Evolutionary conservation across 2,113 vertebrate genomes (phyloP).

Genomic region (Syngnathus floridae): DNA sequence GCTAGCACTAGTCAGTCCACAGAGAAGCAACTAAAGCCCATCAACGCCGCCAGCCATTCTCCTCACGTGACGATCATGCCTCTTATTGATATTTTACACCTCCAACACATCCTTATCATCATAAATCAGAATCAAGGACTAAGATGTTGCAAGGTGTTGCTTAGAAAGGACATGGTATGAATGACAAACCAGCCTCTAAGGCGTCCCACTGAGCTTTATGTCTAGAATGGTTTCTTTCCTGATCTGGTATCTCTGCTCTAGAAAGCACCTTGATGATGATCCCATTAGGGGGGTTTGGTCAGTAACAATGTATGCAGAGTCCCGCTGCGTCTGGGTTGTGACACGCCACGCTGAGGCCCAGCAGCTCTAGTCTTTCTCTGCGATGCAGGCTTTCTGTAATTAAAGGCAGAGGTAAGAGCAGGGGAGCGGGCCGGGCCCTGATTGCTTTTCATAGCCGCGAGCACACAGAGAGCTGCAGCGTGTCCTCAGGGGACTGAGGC

Average conservation of each 20-base stretch:
- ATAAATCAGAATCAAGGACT: background rate
- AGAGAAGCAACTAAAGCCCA: conserved; percentile 32
- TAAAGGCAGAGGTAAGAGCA: conserved; percentile 74
- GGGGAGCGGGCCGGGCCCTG: conserved; percentile 65
- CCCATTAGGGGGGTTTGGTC: conserved; percentile 17
- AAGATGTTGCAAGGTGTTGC: background rate
- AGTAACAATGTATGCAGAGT: conserved; percentile 30
- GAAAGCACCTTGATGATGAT: conserved; percentile 20
- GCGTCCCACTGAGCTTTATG: conserved; percentile 30
- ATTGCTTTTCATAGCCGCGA: conserved; percentile 73
- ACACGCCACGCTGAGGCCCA: conserved; percentile 43
- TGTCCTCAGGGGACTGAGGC: conserved; percentile 61
- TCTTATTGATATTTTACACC: conserved; percentile 23
- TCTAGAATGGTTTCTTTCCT: conserved; percentile 25
- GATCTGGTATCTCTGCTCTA: conserved; percentile 22
- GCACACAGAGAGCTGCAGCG: conserved; percentile 59
- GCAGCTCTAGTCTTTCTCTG: conserved; percentile 41
- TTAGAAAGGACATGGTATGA: background rate
- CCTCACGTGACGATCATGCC: conserved; percentile 9
- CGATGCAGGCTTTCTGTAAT: conserved; percentile 65
- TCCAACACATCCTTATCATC: conserved; percentile 1
- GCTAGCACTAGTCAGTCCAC: conserved; percentile 13
- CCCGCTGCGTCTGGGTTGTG: conserved; percentile 38
- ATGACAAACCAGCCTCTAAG: background rate
- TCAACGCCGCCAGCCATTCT: conserved; percentile 21